A percentile compares a stretch with the other conserved stretches of the same genome.
Evolutionary conservation across 2,113 vertebrate species (phyloP).

Genomic region (Todiramphus saurophagus): DNA sequence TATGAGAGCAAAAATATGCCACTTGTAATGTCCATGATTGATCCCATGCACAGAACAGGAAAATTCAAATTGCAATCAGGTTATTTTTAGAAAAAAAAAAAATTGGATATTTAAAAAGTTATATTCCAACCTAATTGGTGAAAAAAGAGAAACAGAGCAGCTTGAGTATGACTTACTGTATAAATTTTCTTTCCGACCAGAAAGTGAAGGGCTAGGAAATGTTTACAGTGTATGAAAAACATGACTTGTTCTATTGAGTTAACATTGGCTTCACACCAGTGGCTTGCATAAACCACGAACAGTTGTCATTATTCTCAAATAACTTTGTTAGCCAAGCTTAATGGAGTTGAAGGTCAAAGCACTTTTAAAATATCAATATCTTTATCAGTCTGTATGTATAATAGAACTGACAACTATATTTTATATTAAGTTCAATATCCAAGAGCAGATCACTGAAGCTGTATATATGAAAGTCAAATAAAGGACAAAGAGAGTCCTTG

Average conservation of each 20-base stretch:
- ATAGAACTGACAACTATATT: neutral
- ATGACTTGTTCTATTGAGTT: neutral
- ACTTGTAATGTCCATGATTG: accelerated
- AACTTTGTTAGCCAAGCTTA: constrained; percentile 34
- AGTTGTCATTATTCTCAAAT: constrained; percentile 34
- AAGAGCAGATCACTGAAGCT: neutral
- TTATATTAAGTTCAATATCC: neutral
- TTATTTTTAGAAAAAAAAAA: neutral
- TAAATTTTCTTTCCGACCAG: neutral
- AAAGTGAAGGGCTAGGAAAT: neutral
- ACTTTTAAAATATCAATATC: constrained; percentile 1
- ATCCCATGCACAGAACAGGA: neutral
- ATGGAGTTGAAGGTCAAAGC: constrained; percentile 37
- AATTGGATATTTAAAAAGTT: neutral
- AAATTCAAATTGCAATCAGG: neutral
- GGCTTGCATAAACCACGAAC: neutral
- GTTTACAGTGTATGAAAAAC: constrained; percentile 18
- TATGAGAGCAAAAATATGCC: neutral
- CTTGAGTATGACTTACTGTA: neutral
- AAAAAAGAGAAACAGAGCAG: neutral
- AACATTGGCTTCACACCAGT: neutral
- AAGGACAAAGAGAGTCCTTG: neutral
- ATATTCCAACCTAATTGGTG: neutral
- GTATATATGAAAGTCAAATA: neutral
- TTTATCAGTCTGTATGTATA: neutral